Evolutionary conservation across 2,888 invertebrate genomes (phyloP).

Genomic region (Lamellibrachia satsuma): DNA sequence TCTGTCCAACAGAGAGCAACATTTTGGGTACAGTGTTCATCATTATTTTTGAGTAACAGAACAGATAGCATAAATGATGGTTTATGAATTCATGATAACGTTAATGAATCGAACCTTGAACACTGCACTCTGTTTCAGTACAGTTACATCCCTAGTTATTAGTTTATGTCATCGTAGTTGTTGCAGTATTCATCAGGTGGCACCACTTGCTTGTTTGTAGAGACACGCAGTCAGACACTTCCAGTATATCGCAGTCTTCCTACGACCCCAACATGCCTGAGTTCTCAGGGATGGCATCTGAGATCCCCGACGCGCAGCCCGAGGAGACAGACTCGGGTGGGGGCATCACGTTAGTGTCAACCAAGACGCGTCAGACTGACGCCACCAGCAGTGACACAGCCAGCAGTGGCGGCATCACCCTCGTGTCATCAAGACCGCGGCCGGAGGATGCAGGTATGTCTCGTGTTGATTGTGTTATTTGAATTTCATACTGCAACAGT

Average conservation of each 20-base stretch:
- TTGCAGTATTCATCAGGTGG: not conserved
- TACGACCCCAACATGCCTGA: constrained; percentile 57
- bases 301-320: constrained; percentile 51
- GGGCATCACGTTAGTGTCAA: constrained; percentile 39
- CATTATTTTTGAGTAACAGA: not conserved
- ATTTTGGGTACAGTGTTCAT: not conserved
- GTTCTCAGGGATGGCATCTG: constrained; percentile 53
- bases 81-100: not conserved
- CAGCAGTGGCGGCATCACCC: constrained; percentile 50
- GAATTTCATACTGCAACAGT: not conserved
- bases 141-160: too few relatives aligned
- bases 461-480: not conserved
- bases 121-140: too few relatives aligned
- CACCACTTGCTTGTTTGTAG: constrained; percentile 19
- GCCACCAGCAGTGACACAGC: constrained; percentile 31
- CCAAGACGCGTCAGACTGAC: constrained; percentile 25
- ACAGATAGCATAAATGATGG: not conserved
- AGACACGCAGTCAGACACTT: constrained; percentile 48
- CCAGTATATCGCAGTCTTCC: constrained; percentile 59
- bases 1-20: not conserved
- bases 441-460: not conserved
- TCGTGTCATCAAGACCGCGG: constrained; percentile 49
- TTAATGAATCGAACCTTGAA: not conserved
- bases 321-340: constrained; percentile 18
- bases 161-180: not conserved